A percentile compares a stretch with the other conserved stretches of the same genome.
Conservation (phyloP, 2,888 invertebrate genomes). For the Drosophila peninsularis region DNA sequence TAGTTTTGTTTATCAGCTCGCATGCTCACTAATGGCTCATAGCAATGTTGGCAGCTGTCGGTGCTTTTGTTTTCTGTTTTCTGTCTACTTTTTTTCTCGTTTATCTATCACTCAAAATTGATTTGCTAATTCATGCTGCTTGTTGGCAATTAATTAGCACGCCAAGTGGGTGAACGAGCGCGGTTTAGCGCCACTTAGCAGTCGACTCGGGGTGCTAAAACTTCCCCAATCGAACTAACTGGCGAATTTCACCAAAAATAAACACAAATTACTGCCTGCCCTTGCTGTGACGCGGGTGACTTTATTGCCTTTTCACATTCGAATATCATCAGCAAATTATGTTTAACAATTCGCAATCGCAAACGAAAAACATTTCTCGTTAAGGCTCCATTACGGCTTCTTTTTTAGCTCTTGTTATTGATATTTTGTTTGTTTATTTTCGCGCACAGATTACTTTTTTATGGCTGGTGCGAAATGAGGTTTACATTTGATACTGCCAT, state of each 20-base stretch:
- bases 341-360: slow-evolving; percentile 21
- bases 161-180: slow-evolving; percentile 41
- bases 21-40: slow-evolving; percentile 35
- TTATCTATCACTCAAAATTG: slow-evolving; percentile 63
- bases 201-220: slow-evolving; percentile 36
- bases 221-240: slow-evolving; percentile 28
- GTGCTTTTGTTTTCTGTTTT: slow-evolving; percentile 7
- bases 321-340: slow-evolving; percentile 17
- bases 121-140: slow-evolving; percentile 68
- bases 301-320: slow-evolving; percentile 6
- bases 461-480: slow-evolving; percentile 37
- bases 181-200: slow-evolving; percentile 64
- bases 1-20: slow-evolving; percentile 38
- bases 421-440: slow-evolving; percentile 15
- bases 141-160: slow-evolving; percentile 67
- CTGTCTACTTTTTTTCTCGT: neutral
- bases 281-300: neutral
- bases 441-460: slow-evolving; percentile 32
- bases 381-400: slow-evolving; percentile 34
- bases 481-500: slow-evolving; percentile 31
- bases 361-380: slow-evolving; percentile 22
- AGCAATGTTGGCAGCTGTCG: slow-evolving; percentile 36
- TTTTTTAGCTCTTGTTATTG: slow-evolving; percentile 12
- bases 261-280: slow-evolving; percentile 16
- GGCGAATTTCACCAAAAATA: slow-evolving; percentile 14